These are phyloP conservation scores for Trichogramma pretiosum DNA, from an alignment of 1,140 invertebrate genomes.

Conservation along the genomic window DNA sequence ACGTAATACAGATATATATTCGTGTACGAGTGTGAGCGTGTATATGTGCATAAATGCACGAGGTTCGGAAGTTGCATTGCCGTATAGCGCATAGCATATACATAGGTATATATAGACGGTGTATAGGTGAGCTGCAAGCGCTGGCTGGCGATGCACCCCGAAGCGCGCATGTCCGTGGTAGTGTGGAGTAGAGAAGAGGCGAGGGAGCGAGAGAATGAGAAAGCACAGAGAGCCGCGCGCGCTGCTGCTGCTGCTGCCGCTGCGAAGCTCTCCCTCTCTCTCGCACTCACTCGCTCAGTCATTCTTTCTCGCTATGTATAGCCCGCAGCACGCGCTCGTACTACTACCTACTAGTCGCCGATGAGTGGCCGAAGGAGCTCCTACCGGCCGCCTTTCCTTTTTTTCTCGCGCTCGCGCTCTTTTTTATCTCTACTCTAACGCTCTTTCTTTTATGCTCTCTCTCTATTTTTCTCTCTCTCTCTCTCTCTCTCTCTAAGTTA, in stretches of 20 bases:
- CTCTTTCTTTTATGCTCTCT: not conserved
- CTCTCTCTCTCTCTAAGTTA: too few relatives aligned
- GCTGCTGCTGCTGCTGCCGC: too few relatives aligned
- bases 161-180: slow-evolving; percentile 14
- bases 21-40: not conserved
- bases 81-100: too few relatives aligned
- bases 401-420: not conserved
- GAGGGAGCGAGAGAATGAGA: not conserved
- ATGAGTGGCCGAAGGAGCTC: slow-evolving; percentile 13
- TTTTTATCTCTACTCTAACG: not conserved
- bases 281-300: not conserved
- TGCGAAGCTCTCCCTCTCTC: too few relatives aligned
- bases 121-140: not conserved
- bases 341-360: slow-evolving; percentile 7
- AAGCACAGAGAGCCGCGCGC: not conserved
- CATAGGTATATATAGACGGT: not conserved
- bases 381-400: not conserved
- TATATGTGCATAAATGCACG: not conserved
- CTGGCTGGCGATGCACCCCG: too few relatives aligned
- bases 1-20: too few relatives aligned
- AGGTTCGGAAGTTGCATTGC: not conserved
- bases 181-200: not conserved
- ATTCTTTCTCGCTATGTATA: not conserved
- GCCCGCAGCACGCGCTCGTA: not conserved
- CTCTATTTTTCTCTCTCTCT: not conserved